Evolutionary conservation across 2,888 invertebrate species (phyloP).

Genomic region (Abrostola tripartita): DNA sequence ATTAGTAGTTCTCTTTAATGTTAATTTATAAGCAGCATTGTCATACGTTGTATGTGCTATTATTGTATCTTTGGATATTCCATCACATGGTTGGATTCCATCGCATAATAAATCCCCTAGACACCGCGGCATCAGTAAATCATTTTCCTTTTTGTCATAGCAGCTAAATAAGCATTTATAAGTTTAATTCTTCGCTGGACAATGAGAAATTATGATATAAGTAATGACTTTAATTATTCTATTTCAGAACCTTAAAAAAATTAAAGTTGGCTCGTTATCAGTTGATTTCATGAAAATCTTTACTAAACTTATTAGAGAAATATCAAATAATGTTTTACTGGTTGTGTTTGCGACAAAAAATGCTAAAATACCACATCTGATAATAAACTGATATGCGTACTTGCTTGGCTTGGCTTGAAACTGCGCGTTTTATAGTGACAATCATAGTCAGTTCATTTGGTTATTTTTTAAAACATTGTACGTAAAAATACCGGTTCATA

Average conservation of each 20-base stretch:
- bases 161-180: background rate
- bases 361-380: constrained; percentile 34
- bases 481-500: no score
- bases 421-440: constrained; percentile 12
- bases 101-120: no score
- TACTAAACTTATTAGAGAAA: constrained; percentile 9
- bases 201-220: no score
- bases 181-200: background rate
- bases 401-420: constrained; percentile 49
- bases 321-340: constrained; percentile 37
- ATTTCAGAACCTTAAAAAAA: background rate
- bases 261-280: background rate
- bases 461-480: constrained; percentile 45
- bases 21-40: no score
- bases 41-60: no score
- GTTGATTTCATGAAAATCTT: background rate
- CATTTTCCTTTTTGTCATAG: no score
- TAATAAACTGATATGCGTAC: constrained; percentile 34
- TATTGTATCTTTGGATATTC: no score
- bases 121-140: no score
- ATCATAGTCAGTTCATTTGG: constrained; percentile 37
- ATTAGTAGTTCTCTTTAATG: no score
- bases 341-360: constrained; percentile 29
- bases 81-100: no score
- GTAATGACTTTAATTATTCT: no score